A percentile compares a stretch with the other conserved stretches of the same genome.
These are phyloP conservation scores for Botia almorhae DNA, from an alignment of 2,797 vertebrate genomes.

Conservation along the genomic window DNA sequence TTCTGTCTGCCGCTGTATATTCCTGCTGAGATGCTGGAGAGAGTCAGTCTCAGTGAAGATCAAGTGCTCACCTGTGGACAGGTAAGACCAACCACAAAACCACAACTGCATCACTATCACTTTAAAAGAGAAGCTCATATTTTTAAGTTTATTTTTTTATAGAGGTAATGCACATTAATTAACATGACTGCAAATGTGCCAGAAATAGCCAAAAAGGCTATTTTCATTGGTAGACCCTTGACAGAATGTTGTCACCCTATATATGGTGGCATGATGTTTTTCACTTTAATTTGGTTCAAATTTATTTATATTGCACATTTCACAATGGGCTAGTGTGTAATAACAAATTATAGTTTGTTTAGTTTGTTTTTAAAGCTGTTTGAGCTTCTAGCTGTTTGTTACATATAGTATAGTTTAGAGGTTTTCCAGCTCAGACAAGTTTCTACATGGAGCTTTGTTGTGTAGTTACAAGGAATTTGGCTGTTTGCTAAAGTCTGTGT, in stretches of 20 bases:
- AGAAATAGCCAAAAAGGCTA: no score
- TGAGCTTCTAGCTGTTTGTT: not conserved
- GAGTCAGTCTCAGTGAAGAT: not conserved
- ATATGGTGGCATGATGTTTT: no score
- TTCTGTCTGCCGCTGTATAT: not conserved
- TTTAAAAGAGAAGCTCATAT: no score
- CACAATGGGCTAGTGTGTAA: not conserved
- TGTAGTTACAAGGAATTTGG: not conserved
- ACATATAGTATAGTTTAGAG: not conserved
- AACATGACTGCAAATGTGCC: no score
- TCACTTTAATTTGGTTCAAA: no score
- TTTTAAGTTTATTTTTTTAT: no score
- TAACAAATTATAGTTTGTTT: not conserved
- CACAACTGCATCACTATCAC: not conserved
- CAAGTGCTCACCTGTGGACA: conserved; percentile 44
- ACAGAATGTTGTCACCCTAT: no score
- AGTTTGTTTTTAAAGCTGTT: not conserved
- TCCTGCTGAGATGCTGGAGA: conserved; percentile 22
- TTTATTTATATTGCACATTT: no score
- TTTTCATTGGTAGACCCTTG: no score
- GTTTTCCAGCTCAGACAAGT: conserved; percentile 21
- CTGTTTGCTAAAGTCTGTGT: not conserved
- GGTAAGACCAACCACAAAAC: conserved; percentile 31
- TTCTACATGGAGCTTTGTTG: conserved; percentile 8
- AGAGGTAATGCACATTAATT: no score